Percentiles rank a stretch among this genome's conserved stretches.
Conservation (phyloP, 2,888 invertebrate species). For the Falcaria lacertinaria region DNA sequence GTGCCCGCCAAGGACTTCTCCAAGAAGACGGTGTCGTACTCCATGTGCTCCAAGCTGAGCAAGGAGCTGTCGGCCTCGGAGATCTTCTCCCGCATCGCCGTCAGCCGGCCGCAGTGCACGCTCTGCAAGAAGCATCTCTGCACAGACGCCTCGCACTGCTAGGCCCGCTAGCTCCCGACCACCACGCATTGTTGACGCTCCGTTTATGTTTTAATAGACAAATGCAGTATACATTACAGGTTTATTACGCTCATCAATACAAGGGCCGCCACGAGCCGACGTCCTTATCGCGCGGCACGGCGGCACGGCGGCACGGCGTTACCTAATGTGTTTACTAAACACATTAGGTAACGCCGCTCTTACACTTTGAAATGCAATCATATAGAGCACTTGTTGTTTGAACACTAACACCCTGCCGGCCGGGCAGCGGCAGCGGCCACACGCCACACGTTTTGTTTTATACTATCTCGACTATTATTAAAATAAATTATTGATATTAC, state of each 20-base stretch:
- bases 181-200: no score
- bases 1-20: constrained; percentile 70
- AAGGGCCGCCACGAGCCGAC: neutral
- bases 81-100: constrained; percentile 67
- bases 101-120: constrained; percentile 62
- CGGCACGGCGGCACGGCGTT: no score
- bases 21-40: constrained; percentile 68
- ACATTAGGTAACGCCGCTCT: constrained; percentile 28
- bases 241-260: no score
- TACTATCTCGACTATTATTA: constrained; percentile 27
- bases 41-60: constrained; percentile 69
- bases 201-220: neutral
- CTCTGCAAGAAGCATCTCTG: constrained; percentile 68
- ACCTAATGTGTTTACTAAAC: constrained; percentile 30
- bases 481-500: constrained; percentile 28
- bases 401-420: constrained; percentile 27
- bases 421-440: constrained; percentile 3
- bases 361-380: constrained; percentile 41
- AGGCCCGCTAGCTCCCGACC: constrained; percentile 10
- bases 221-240: no score
- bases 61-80: constrained; percentile 68
- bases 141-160: constrained; percentile 60
- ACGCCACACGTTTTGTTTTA: no score
- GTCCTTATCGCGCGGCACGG: constrained; percentile 5
- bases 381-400: constrained; percentile 36